Conservation (phyloP, 2,113 vertebrate genomes). For the Laticauda colubrina region DNA sequence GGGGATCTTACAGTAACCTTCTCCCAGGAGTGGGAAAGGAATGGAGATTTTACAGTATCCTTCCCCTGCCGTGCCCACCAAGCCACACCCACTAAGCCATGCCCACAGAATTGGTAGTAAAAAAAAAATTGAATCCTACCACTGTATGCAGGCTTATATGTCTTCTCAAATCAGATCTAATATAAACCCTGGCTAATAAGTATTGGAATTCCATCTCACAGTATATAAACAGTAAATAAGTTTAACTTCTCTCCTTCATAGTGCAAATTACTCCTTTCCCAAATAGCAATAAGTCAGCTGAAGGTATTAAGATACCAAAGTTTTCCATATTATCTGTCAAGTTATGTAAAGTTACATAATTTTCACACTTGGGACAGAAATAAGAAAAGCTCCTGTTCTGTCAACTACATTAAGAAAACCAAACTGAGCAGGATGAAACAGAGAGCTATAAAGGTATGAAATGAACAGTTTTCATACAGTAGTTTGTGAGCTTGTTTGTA, state of each 20-base stretch:
- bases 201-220: neutral
- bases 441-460: neutral
- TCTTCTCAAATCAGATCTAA: neutral
- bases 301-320: neutral
- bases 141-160: neutral
- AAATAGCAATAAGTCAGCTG: neutral
- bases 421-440: neutral
- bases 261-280: neutral
- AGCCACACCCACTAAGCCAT: too few relatives aligned
- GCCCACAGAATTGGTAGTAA: too few relatives aligned
- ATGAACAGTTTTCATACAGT: constrained; percentile 13
- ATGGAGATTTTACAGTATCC: too few relatives aligned
- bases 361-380: too few relatives aligned
- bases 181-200: neutral
- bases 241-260: neutral
- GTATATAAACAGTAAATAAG: neutral
- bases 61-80: too few relatives aligned
- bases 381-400: neutral
- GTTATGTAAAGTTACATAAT: neutral
- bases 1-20: too few relatives aligned
- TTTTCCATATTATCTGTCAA: neutral
- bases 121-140: too few relatives aligned
- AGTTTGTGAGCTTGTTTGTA: neutral
- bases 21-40: too few relatives aligned
- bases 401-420: neutral